Conservation (phyloP, 2,797 vertebrate genomes). For the Neopelma chrysocephalum region DNA sequence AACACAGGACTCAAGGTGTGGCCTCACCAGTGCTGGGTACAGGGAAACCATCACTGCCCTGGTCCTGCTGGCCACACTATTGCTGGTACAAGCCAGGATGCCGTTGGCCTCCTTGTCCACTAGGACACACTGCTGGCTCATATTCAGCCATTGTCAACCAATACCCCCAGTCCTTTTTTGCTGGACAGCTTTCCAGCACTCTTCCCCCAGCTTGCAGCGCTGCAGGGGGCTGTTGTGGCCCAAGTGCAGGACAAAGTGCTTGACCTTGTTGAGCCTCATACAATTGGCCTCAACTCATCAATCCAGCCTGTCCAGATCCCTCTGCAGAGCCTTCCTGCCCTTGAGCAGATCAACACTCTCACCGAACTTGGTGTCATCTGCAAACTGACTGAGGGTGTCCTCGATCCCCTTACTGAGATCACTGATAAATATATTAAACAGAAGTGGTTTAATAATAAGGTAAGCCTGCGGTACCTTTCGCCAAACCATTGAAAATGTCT, state of each 20-base stretch:
- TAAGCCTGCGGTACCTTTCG: not conserved
- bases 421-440: not conserved
- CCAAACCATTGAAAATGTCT: not conserved
- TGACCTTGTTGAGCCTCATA: not conserved
- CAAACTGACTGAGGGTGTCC: not conserved
- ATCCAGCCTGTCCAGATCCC: not conserved
- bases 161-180: not conserved
- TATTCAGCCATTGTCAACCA: not conserved
- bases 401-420: not conserved
- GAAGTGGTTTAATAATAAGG: not conserved
- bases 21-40: fast-evolving
- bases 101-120: not conserved
- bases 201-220: not conserved
- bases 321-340: not conserved
- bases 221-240: not conserved
- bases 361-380: not conserved
- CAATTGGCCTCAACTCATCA: fast-evolving
- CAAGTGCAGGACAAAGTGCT: not conserved
- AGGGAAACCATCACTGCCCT: fast-evolving
- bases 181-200: not conserved
- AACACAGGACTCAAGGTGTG: not conserved
- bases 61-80: not conserved
- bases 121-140: fast-evolving
- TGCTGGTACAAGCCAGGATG: not conserved
- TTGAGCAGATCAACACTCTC: not conserved